Percentiles rank a stretch among this genome's conserved stretches.
phyloP scores from a whole-genome alignment of 2,113 vertebrate genomes.

The Mungos mungo region DNA sequence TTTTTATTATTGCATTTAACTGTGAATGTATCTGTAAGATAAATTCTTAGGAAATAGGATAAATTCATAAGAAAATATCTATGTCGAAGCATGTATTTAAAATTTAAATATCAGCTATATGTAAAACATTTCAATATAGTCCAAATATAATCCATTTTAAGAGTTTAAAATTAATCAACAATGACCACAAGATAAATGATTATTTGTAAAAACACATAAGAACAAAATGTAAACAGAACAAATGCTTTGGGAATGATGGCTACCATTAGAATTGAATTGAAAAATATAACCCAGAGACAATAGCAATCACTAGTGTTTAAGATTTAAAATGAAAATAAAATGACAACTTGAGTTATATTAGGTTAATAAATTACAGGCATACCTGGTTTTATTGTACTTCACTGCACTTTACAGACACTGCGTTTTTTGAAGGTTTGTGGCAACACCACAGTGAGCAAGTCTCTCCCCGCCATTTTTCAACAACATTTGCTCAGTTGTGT shows the following conservation, averaged over 20 bases:
- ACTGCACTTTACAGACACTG: not conserved
- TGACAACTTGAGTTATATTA: not conserved
- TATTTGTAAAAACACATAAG: not conserved
- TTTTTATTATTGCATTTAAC: not conserved
- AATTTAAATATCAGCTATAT: not conserved
- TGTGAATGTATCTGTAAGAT: not conserved
- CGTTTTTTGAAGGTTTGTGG: not conserved
- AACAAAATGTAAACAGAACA: not conserved
- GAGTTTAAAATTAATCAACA: not conserved
- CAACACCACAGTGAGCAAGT: not conserved
- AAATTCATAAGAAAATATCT: not conserved
- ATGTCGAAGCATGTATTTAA: not conserved
- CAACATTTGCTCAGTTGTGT: not conserved
- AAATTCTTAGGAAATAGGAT: not conserved
- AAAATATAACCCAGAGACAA: not conserved
- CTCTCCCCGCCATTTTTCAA: not conserved
- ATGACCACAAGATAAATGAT: not conserved
- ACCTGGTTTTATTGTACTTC: not conserved
- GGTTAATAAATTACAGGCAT: not conserved
- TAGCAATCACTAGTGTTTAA: not conserved
- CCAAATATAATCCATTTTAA: not conserved
- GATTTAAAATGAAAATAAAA: conserved; percentile 27
- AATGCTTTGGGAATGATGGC: not conserved
- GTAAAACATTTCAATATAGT: not conserved
- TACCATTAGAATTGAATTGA: not conserved